Evolutionary conservation across 1,140 invertebrate genomes (phyloP).

Genomic region (Meloidogyne chitwoodi): DNA sequence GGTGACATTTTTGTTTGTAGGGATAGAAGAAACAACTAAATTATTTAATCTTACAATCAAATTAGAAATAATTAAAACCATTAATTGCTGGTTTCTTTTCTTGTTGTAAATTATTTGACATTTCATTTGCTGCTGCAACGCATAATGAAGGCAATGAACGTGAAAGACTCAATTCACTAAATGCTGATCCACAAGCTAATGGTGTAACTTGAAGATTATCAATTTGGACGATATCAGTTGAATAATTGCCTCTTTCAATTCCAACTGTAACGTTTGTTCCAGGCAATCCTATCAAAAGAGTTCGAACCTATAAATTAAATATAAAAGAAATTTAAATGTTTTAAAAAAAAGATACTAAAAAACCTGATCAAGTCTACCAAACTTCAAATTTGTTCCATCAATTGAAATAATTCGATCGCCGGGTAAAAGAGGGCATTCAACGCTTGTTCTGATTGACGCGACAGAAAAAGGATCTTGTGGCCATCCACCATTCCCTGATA

Average conservation of each 20-base stretch:
- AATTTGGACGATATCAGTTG: slow-evolving; percentile 67
- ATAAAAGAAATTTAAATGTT: slow-evolving; percentile 67
- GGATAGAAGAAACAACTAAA: neutral
- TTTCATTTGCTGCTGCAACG: neutral
- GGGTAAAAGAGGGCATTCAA: slow-evolving; percentile 78
- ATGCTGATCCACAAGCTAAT: neutral
- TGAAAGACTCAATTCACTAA: slow-evolving; percentile 10
- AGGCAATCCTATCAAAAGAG: slow-evolving; percentile 78
- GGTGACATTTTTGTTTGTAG: neutral
- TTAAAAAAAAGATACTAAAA: slow-evolving; percentile 75
- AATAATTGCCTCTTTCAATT: slow-evolving; percentile 95
- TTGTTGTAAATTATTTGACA: neutral
- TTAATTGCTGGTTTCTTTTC: neutral
- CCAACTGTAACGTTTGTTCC: slow-evolving; percentile 90
- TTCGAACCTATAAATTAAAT: slow-evolving; percentile 80
- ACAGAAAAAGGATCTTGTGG: slow-evolving; percentile 20
- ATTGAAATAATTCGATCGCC: slow-evolving; percentile 90
- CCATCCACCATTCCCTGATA: slow-evolving; percentile 65
- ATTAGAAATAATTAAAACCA: neutral
- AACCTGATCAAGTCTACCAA: slow-evolving; percentile 85
- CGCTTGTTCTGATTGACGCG: slow-evolving; percentile 72
- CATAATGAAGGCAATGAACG: slow-evolving; percentile 23
- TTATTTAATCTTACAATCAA: neutral
- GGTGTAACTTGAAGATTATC: neutral
- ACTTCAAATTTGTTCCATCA: slow-evolving; percentile 80